Conservation (phyloP, 2,113 vertebrate species). For the Notiomystis cincta region DNA sequence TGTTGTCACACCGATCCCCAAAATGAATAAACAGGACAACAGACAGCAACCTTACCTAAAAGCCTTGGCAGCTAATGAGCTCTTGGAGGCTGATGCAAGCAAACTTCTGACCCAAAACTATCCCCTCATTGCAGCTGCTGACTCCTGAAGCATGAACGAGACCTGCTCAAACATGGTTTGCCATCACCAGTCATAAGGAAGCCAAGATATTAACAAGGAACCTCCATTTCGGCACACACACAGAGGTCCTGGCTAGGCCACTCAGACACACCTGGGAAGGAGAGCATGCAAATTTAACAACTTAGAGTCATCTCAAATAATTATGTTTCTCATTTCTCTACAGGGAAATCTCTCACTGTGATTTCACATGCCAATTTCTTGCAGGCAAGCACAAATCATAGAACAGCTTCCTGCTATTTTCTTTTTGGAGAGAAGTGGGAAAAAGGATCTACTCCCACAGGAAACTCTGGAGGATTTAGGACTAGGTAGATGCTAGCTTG, state of each 20-base stretch:
- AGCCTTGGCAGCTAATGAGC: not conserved
- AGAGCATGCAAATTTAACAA: not conserved
- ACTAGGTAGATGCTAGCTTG: not conserved
- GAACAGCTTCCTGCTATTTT: not conserved
- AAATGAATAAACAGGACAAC: not conserved
- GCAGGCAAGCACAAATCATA: not conserved
- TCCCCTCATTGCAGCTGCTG: not conserved
- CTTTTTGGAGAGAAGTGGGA: not conserved
- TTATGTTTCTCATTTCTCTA: not conserved
- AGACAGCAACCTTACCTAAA: not conserved
- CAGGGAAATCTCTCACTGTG: not conserved
- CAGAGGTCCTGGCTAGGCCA: not conserved
- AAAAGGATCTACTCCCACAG: not conserved
- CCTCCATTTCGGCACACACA: not conserved
- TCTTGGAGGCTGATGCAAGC: not conserved
- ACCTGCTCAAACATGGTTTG: not conserved
- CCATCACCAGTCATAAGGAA: not conserved
- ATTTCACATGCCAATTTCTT: not conserved
- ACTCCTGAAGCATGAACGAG: not conserved
- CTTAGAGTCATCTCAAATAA: not conserved
- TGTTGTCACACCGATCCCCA: not conserved
- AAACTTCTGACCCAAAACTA: not conserved
- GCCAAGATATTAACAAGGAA: not conserved
- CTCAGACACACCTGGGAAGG: not conserved
- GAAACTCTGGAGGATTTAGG: not conserved